phyloP scores from a whole-genome alignment of 2,888 invertebrate species.

The Himalopsyche japonica region DNA sequence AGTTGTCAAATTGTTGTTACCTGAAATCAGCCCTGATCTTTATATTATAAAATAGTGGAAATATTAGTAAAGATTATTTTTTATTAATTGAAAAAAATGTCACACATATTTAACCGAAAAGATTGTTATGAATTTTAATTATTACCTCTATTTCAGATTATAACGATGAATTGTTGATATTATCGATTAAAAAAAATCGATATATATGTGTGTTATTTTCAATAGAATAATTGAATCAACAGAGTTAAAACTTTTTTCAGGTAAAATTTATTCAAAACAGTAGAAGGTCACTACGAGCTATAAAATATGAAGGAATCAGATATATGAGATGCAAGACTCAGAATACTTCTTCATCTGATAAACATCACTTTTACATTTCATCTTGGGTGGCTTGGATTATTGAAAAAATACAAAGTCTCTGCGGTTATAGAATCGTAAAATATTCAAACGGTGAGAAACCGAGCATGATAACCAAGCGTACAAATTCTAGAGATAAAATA shows the following conservation, averaged over 20 bases:
- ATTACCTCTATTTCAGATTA: no score
- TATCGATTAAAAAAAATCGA: no score
- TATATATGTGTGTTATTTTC: no score
- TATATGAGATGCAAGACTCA: conserved; percentile 48
- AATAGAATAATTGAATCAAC: no score
- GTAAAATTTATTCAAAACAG: conserved; percentile 59
- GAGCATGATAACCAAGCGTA: background rate
- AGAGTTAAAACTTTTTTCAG: conserved; percentile 45
- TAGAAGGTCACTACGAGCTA: conserved; percentile 57
- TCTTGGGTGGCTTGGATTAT: conserved; percentile 13
- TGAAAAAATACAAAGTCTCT: background rate
- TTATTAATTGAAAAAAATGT: no score
- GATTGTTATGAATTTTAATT: no score
- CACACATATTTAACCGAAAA: no score
- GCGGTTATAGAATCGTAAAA: conserved; percentile 21
- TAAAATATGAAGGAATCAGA: conserved; percentile 59
- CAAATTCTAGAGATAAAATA: conserved; percentile 20
- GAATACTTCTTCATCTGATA: background rate
- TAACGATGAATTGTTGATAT: no score
- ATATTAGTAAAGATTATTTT: no score
- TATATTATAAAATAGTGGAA: no score
- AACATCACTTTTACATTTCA: background rate
- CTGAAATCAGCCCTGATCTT: no score
- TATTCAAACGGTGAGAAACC: conserved; percentile 19
- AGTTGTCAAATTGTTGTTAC: no score